A percentile compares a stretch with the other conserved stretches of the same genome.
These are phyloP conservation scores for Eilema caniola DNA, from an alignment of 2,888 invertebrate species.

Conservation along the genomic window DNA sequence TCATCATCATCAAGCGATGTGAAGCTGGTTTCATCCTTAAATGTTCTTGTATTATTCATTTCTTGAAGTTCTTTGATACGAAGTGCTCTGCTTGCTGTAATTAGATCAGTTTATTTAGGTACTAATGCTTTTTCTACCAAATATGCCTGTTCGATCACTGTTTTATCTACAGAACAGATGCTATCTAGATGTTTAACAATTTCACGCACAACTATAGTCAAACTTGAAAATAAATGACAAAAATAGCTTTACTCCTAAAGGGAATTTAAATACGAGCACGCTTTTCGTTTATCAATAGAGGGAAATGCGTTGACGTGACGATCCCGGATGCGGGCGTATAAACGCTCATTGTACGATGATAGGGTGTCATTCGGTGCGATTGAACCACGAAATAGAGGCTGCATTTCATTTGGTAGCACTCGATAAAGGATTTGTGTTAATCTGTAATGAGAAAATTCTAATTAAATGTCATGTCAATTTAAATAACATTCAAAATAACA, in stretches of 20 bases:
- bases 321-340: slow-evolving; percentile 48
- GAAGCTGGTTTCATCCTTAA: too few relatives aligned
- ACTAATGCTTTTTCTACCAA: too few relatives aligned
- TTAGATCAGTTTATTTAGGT: too few relatives aligned
- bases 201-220: neutral
- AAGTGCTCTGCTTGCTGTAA: too few relatives aligned
- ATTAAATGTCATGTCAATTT: neutral
- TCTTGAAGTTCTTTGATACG: too few relatives aligned
- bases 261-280: slow-evolving; percentile 31
- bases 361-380: slow-evolving; percentile 43
- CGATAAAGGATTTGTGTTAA: slow-evolving; percentile 13
- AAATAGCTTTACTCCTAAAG: slow-evolving; percentile 8
- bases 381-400: slow-evolving; percentile 26
- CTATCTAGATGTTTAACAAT: neutral
- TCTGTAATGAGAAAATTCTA: neutral
- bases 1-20: too few relatives aligned
- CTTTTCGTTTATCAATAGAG: slow-evolving; percentile 33
- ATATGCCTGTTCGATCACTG: too few relatives aligned
- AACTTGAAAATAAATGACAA: neutral
- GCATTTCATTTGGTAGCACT: slow-evolving; percentile 18
- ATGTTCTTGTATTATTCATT: too few relatives aligned
- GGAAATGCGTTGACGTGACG: slow-evolving; percentile 38
- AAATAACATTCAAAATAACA: too few relatives aligned
- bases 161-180: neutral
- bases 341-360: slow-evolving; percentile 50